A percentile compares a stretch with the other conserved stretches of the same genome.
Evolutionary conservation across 2,888 invertebrate genomes (phyloP).

Genomic region (Andrena fulva): DNA sequence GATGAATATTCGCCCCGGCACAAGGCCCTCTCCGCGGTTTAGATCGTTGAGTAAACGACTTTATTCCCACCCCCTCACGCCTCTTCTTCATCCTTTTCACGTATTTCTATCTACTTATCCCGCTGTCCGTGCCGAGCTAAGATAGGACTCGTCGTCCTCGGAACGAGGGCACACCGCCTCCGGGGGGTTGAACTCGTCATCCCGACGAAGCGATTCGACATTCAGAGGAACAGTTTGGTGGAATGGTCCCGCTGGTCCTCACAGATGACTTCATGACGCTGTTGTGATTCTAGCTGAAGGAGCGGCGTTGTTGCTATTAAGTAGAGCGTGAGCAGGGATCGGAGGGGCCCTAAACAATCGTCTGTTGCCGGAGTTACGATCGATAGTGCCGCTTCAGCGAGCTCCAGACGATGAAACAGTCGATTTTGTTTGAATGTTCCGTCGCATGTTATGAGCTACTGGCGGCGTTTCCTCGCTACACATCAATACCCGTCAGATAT

Average conservation of each 20-base stretch:
- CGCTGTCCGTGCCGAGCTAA: constrained; percentile 29
- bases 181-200: constrained; percentile 10
- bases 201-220: constrained; percentile 25
- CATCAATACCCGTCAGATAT: too few relatives aligned
- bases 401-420: constrained; percentile 1
- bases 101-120: too few relatives aligned
- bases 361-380: constrained; percentile 9
- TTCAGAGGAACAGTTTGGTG: constrained; percentile 35
- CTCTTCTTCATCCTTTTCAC: not conserved
- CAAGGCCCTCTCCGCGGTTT: constrained; percentile 32
- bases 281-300: not conserved
- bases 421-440: not conserved
- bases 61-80: constrained; percentile 32
- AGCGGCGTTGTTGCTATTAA: constrained; percentile 24
- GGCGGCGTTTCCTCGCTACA: too few relatives aligned
- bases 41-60: constrained; percentile 50
- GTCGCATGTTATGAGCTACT: not conserved
- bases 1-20: constrained; percentile 58
- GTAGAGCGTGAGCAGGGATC: constrained; percentile 18
- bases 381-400: constrained; percentile 1
- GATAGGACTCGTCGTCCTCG: constrained; percentile 30
- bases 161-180: constrained; percentile 35
- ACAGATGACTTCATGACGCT: not conserved
- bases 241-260: constrained; percentile 20
- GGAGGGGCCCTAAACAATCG: constrained; percentile 22